A percentile compares a stretch with the other conserved stretches of the same genome.
Evolutionary conservation across 2,797 vertebrate species (phyloP).

Genomic region (Neosilurus mollespiculum): DNA sequence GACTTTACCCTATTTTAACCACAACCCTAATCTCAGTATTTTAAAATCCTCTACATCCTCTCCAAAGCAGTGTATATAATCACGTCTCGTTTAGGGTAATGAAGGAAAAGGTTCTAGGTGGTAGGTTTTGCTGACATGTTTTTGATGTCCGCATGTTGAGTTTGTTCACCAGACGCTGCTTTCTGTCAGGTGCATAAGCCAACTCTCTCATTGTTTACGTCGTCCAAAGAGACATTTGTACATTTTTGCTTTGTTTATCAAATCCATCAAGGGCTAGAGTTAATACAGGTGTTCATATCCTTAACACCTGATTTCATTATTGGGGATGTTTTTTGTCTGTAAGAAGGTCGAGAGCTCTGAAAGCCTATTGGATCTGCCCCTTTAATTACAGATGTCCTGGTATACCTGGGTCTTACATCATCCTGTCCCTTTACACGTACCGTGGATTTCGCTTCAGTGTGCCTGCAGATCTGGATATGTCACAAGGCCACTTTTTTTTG

Average conservation of each 20-base stretch:
- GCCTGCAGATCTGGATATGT: not conserved
- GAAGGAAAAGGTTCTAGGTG: not conserved
- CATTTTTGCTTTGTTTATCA: not conserved
- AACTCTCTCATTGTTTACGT: conserved; percentile 28
- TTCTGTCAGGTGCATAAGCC: not conserved
- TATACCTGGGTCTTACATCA: not conserved
- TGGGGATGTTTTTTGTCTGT: not conserved
- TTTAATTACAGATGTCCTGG: not conserved
- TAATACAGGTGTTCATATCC: not conserved
- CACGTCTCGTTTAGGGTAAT: not conserved
- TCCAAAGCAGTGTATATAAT: conserved; percentile 15
- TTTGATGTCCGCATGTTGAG: not conserved
- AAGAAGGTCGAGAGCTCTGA: not conserved
- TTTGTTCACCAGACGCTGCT: not conserved
- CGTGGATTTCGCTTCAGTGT: not conserved
- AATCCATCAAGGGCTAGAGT: conserved; percentile 10
- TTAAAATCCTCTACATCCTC: not conserved
- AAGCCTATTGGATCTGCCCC: not conserved
- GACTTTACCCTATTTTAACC: conserved; percentile 22
- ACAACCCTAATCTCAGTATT: conserved; percentile 12
- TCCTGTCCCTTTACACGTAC: not conserved
- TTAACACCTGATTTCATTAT: not conserved
- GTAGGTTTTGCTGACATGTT: not conserved
- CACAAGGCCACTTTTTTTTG: conserved; percentile 25
- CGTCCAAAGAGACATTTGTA: conserved; percentile 3